Base-by-base conservation (phyloP, 1,140 invertebrate species). In the Teleogryllus occipitalis region DNA sequence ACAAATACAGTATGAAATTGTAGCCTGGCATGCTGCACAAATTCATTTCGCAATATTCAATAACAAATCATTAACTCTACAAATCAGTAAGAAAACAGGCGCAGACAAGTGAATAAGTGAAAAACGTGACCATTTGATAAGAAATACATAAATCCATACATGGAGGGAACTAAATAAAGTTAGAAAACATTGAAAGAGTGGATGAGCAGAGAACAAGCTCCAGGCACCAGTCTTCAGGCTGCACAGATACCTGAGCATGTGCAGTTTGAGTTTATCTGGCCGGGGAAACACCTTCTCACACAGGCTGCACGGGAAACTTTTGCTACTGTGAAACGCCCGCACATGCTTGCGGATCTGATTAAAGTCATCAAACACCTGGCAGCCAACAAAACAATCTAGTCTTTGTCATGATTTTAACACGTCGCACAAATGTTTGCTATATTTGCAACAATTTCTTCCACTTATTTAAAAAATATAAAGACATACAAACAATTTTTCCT, bases 191-290 rank as follows among this genome's bases (percentile, higher is more conserved):
- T 7, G 54, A 65, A 65, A 65, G 10, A 65, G 54, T 65, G 54
- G 18, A 18, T 65, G 54, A 65, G 18, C 54, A 3, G 54, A 65
- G 54, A 65, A 14, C 18, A 65, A 18, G 54, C 54, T 65, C 54
- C 54, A 65, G 18, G 54, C 10, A 65, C 54, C 54, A 65, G 54
- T 65, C 54, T 65, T 7, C 54, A 65, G 54, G 18, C 54, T 65
- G 54, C 54, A 54, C 49, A 65, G 54, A 49, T 80, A 84, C 83
- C 81, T 84, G 74, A 90, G 83, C 87, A 89, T 88, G 83, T 91
- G 90, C 47, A 90, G 84, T 80, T 88, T 88, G 15, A 90, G 83
- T 82, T 91, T 91, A 84, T 90, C 90, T 12, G 87, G 85, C 12
- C 88, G 85, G n/a, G 88, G 85, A 82, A 89, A 89, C 8, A 85